phyloP scores from a whole-genome alignment of 2,888 invertebrate genomes.

The Stenurella melanura region DNA sequence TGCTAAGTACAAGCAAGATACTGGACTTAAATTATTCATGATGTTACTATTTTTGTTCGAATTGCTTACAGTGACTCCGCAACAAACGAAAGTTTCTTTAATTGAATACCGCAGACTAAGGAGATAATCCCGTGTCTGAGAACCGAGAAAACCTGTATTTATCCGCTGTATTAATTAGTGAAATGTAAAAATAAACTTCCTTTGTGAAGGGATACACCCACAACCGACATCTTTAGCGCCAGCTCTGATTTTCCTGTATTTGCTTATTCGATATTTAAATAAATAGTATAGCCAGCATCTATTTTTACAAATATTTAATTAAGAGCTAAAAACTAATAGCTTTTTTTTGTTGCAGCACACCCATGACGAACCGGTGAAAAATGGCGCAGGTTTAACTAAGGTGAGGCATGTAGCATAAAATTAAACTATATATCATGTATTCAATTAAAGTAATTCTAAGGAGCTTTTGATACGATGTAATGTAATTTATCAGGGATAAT shows the following conservation, averaged over 20 bases:
- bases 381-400: slow-evolving; percentile 72
- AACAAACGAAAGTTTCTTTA: slow-evolving; percentile 19
- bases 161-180: slow-evolving; percentile 14
- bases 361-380: slow-evolving; percentile 72
- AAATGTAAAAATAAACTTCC: slow-evolving; percentile 36
- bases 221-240: slow-evolving; percentile 31
- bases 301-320: slow-evolving; percentile 36
- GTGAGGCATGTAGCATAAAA: slow-evolving; percentile 64
- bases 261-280: slow-evolving; percentile 15
- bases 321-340: slow-evolving; percentile 30
- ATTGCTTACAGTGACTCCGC: slow-evolving; percentile 5
- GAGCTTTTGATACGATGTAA: not conserved
- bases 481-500: slow-evolving; percentile 2
- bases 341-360: slow-evolving; percentile 73
- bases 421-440: slow-evolving; percentile 3
- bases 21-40: slow-evolving; percentile 1
- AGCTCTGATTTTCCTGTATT: not conserved
- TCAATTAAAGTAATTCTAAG: not conserved
- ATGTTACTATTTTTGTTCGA: slow-evolving; percentile 12
- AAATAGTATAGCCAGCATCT: not conserved
- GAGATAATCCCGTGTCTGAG: slow-evolving; percentile 20
- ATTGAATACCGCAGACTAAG: slow-evolving; percentile 23
- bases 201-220: slow-evolving; percentile 25
- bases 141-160: slow-evolving; percentile 30
- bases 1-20: not conserved